These are phyloP conservation scores for Drosophila acutilabella DNA, from an alignment of 2,888 invertebrate species.

Conservation along the genomic window DNA sequence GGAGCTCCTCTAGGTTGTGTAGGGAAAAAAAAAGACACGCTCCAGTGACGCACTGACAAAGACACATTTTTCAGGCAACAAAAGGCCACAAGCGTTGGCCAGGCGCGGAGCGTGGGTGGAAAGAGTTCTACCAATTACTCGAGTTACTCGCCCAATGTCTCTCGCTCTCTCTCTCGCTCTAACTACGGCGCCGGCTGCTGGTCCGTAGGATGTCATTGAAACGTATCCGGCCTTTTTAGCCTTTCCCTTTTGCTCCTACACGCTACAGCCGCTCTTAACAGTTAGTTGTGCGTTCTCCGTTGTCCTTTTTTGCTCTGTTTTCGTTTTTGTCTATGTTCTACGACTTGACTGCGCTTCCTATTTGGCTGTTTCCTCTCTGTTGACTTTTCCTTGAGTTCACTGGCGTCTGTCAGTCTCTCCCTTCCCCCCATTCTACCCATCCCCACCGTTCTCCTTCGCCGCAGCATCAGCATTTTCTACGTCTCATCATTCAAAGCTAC, in stretches of 20 bases:
- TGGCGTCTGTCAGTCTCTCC: slow-evolving; percentile 44
- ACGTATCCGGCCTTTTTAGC: slow-evolving; percentile 63
- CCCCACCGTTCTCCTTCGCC: too few relatives aligned
- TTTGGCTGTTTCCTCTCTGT: slow-evolving; percentile 65
- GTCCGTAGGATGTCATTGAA: slow-evolving; percentile 63
- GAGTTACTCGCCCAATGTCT: slow-evolving; percentile 65
- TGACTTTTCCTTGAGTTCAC: slow-evolving; percentile 59
- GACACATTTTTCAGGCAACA: slow-evolving; percentile 70
- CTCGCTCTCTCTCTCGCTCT: background rate
- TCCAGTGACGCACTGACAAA: slow-evolving; percentile 76
- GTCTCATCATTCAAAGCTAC: slow-evolving; percentile 58
- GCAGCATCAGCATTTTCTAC: slow-evolving; percentile 43
- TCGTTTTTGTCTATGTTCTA: slow-evolving; percentile 53
- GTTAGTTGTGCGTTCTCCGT: slow-evolving; percentile 30
- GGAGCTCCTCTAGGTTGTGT: background rate
- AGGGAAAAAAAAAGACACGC: slow-evolving; percentile 41
- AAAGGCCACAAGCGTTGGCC: slow-evolving; percentile 23
- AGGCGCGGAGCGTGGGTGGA: background rate
- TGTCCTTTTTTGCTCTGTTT: slow-evolving; percentile 9
- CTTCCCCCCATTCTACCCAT: background rate
- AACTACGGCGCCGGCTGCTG: background rate
- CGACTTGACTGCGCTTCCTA: slow-evolving; percentile 44
- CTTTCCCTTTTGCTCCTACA: slow-evolving; percentile 30
- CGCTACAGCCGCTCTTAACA: slow-evolving; percentile 15
- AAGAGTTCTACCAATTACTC: slow-evolving; percentile 67